Percentiles rank a stretch among this genome's conserved stretches.
Evolutionary conservation across 2,113 vertebrate species (phyloP).

Genomic region (Gallinago undulata): DNA sequence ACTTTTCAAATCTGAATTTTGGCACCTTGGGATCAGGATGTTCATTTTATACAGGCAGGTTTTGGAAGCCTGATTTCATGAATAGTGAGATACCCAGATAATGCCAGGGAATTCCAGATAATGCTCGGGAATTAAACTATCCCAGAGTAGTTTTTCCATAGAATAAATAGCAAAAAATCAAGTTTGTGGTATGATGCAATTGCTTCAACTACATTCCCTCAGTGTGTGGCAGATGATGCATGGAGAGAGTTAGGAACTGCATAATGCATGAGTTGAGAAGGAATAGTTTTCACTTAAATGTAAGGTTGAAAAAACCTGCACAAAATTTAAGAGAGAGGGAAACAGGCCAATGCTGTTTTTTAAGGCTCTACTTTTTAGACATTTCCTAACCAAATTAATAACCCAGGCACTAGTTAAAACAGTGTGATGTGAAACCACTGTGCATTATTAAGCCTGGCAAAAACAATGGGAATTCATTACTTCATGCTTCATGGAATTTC

Average conservation of each 20-base stretch:
- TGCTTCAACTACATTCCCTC: neutral
- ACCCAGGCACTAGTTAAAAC: neutral
- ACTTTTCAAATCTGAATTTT: neutral
- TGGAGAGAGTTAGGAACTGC: neutral
- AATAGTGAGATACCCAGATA: neutral
- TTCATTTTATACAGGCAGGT: neutral
- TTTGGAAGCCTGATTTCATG: neutral
- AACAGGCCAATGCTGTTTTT: neutral
- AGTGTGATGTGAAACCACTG: neutral
- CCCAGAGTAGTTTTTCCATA: neutral
- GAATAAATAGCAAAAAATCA: neutral
- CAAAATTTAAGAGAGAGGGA: neutral
- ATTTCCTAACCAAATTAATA: neutral
- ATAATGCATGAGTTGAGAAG: conserved; percentile 4
- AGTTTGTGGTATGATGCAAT: neutral
- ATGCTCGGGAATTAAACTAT: neutral
- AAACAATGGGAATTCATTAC: neutral
- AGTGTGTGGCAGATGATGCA: neutral
- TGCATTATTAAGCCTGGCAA: neutral
- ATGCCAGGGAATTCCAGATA: neutral
- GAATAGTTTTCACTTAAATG: neutral
- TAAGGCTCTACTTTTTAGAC: neutral
- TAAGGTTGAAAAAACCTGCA: neutral
- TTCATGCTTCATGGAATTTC: neutral
- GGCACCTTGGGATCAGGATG: neutral